Conservation (phyloP, 2,113 vertebrate genomes). For the Jacana jacana region DNA sequence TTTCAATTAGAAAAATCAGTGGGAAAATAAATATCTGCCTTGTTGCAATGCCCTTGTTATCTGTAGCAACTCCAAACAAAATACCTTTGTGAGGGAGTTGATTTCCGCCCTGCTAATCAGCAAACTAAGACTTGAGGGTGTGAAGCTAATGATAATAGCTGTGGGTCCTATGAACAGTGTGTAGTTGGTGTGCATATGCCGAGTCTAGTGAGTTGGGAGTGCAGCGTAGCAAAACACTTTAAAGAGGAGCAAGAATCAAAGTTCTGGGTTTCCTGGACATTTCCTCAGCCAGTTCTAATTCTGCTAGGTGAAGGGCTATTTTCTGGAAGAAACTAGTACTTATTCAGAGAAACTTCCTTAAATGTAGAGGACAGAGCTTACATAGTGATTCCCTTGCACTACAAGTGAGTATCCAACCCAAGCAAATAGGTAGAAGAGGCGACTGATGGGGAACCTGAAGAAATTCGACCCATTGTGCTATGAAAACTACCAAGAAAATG, state of each 20-base stretch:
- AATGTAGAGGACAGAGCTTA: neutral
- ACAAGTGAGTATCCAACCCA: neutral
- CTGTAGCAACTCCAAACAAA: slow-evolving; percentile 33
- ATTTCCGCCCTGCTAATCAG: slow-evolving; percentile 20
- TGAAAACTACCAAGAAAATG: neutral
- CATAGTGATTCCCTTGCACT: neutral
- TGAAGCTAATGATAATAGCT: neutral
- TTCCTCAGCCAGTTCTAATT: neutral
- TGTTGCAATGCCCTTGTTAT: slow-evolving; percentile 17
- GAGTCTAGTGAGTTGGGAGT: neutral
- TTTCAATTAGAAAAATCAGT: slow-evolving; percentile 21
- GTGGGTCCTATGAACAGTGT: neutral
- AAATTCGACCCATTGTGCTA: neutral
- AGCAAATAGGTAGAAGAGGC: neutral
- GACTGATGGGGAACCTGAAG: neutral
- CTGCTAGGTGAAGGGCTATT: neutral
- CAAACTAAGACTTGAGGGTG: slow-evolving; percentile 23
- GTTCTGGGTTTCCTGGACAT: neutral
- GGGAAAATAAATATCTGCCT: slow-evolving; percentile 39
- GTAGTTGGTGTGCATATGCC: rapidly evolving
- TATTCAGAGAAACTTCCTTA: neutral
- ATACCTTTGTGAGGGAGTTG: neutral
- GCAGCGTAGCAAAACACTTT: neutral
- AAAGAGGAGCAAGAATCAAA: neutral
- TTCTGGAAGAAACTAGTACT: neutral